Base-by-base conservation (phyloP, 2,113 vertebrate genomes). In the Coryphaenoides rupestris region DNA sequence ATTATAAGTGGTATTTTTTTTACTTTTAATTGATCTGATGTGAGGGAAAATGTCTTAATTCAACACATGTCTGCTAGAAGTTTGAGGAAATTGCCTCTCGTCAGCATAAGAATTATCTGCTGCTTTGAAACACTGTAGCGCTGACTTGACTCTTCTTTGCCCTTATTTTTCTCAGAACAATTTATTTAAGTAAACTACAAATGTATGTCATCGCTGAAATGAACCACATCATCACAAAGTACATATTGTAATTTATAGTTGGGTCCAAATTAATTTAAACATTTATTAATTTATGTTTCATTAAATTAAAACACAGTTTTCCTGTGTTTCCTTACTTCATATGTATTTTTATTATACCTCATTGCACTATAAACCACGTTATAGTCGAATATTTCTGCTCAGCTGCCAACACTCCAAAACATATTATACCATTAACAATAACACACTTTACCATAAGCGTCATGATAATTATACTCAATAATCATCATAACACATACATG, bases 81-180 rank as follows among this genome's bases (percentile, higher is more conserved):
- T 84, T 86, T 82, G 64, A 82, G 68, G 62, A 79, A 86, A 80
- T 77, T 55, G 73, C 64, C 54, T 56, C 58, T 45, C 68, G 81
- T 89, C 84, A 86, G 86, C 81, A 74, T 57, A 64, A 65, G 56
- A 72, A 69, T 72, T 84, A 87, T 86, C 77, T 61, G 40, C 1
- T 59, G 53, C 68, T 68, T 53, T 24, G 49, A n/a, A 68, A 83
- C 73, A 52, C 53, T 2, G 24, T 61, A 21, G 66, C 55, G 70
- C 63, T 14, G 49, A 63, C 72, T 58, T 16, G 49, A 67, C 49
- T 72, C 49, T 69, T 46, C 55, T 50, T 55, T 46, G 64, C 62
- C 60, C 62, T 33, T 5, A 19, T 68, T 76, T 72, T 19, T 19
- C 9, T 26, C 2, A 12, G 52, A 81, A 75, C 75, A 56, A 59